Evolutionary conservation across 92 coral and sea anemone species (phyloP), one percentile per base, ranked within the genome.

Genomic region (Meandrina meandrites): DNA sequence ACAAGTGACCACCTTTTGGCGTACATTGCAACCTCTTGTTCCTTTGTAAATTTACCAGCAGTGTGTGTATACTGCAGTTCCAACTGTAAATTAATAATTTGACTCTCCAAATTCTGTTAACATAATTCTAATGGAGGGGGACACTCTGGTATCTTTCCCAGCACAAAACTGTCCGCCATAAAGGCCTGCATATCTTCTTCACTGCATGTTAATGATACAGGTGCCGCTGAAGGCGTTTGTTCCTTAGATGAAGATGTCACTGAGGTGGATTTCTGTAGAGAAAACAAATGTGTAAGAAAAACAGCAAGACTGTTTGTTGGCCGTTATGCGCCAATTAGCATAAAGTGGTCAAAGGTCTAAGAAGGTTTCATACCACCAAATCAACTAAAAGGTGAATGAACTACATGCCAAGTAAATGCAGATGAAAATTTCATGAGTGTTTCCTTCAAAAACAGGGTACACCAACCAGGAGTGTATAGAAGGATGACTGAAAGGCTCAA

Each of bases 91-190:
- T n/a, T 17, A 27, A 17, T 1, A 27, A 66, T 0, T 10, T 14
- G 0, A 4, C 68, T 22, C 30, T 27, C 11, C 9, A 60, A 24
- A n/a, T 18, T 18, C 58, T 91, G 71, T 81, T 66, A 83, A 79
- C 98, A 96, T 1, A 96, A 82, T 68, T 96, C 97, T 57, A 93
- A 91, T 1, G 98, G 99, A 4, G 99, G 99, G 7, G 99, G 95
- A 74, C 95, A 95, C 78, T 96, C 99, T 1, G 99, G 99, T 81
- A 96, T 95, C 53, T 89, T 90, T 18, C 99, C 99, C 76, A 96
- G 81, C 47, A 92, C 90, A 96, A 96, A 96, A 74, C 91, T 89
- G 68, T 93, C 97, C 9, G 95, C 98, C 82, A 78, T 95, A 54
- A 95, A 96, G 22, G 99, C 98, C 75, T 87, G 91, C 85, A 96